Evolutionary conservation across 1,140 invertebrate species (phyloP).

Genomic region (Polypedilum pembai): DNA sequence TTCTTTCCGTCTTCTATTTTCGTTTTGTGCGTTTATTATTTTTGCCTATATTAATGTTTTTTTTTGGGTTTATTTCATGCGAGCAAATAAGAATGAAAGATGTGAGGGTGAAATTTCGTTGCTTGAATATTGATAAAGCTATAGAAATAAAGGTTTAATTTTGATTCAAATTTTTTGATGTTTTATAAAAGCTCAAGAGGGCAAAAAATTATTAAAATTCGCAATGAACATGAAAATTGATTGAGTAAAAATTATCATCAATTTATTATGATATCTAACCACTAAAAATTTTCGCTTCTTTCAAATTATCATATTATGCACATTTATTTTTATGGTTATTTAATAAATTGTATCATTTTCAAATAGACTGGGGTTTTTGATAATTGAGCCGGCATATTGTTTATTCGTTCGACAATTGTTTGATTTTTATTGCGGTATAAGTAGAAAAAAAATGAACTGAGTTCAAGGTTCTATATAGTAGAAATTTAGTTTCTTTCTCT

Average conservation of each 20-base stretch:
- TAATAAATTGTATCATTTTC: background rate
- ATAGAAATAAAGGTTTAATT: background rate
- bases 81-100: background rate
- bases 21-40: background rate
- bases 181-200: background rate
- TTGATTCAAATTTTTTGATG: background rate
- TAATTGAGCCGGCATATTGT: background rate
- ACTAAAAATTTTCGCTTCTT: background rate
- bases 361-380: background rate
- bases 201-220: background rate
- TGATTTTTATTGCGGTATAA: background rate
- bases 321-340: background rate
- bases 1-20: background rate
- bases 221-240: background rate
- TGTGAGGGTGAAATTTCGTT: background rate
- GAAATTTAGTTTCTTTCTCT: background rate
- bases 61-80: background rate
- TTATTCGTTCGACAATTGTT: background rate
- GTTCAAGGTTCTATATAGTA: slow-evolving; percentile 5
- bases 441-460: background rate
- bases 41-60: background rate
- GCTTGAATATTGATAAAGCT: background rate
- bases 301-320: background rate
- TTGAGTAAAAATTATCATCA: background rate
- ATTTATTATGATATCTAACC: background rate